Evolutionary conservation across 2,797 vertebrate genomes (phyloP), one percentile per base, ranked within the genome.

Genomic region (Xenentodon cancila): DNA sequence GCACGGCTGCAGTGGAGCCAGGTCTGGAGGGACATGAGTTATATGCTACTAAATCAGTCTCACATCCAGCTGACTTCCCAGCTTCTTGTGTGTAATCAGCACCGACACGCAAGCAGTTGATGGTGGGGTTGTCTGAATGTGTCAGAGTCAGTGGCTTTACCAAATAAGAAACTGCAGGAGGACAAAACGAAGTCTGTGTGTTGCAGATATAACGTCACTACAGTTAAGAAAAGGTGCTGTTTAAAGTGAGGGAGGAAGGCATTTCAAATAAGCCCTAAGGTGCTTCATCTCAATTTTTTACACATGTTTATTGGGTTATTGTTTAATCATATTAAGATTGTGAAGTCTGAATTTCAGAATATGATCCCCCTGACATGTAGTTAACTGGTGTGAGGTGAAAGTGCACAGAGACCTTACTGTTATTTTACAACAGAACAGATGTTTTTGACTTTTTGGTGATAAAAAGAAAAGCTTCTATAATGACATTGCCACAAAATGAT

Each of bases 41-140:
- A 84, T 64, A 67, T 20, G 60, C 16, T 74, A 69, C 56, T 89
- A 77, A 87, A 87, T 87, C 87, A 85, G 64, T 32, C 71, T 67
- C 72, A 59, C 49, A 69, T 82, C 70, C 73, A 57, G 80, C 80
- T 65, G 80, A 86, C 79, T 69, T 61, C 53, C 63, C 54, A n/a
- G 58, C 58, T 75, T 64, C 53, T 60, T 51, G 47, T 64, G 69
- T 54, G 53, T 65, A 59, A 70, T 62, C 72, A 67, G 69, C 80
- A 73, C 58, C 66, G 64, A 64, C 65, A 57, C 67, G 60, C 46
- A 25, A 15, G 53, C 54, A 60, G 47, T 47, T 46, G 64, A 49
- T 11, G 46, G 11, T 56, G 59, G 32, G 50, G 57, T 55, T 16
- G 61, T 57, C 17, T 66, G 53, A 17, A 42, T 37, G 58, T 44